Percentiles rank a stretch among this genome's conserved stretches.
phyloP scores from a whole-genome alignment of 1,140 invertebrate species.

The Wasmannia auropunctata region DNA sequence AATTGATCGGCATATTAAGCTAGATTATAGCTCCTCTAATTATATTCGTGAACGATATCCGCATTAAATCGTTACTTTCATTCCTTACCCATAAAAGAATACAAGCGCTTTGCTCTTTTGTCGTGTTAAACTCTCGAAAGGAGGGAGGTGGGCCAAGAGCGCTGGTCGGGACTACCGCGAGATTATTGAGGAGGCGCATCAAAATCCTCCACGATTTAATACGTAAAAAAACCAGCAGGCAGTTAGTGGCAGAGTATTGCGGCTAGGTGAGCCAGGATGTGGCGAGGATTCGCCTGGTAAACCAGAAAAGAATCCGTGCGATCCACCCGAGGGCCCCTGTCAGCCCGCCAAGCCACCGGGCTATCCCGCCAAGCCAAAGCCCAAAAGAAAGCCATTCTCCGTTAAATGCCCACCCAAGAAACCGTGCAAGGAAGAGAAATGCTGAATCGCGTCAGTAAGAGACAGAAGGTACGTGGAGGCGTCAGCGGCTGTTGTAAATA shows the following conservation, averaged over 20 bases:
- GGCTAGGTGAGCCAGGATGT: slow-evolving; percentile 75
- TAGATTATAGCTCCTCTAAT: background rate
- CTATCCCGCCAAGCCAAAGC: slow-evolving; percentile 74
- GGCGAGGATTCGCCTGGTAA: slow-evolving; percentile 70
- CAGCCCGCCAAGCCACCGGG: slow-evolving; percentile 72
- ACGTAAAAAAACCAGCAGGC: slow-evolving; percentile 51
- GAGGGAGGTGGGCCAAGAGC: slow-evolving; percentile 65
- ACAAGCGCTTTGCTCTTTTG: background rate
- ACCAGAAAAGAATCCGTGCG: slow-evolving; percentile 72
- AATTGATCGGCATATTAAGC: background rate
- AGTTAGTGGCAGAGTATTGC: slow-evolving; percentile 55
- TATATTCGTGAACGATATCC: background rate
- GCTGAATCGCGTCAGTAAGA: slow-evolving; percentile 61
- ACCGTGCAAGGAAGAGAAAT: slow-evolving; percentile 74
- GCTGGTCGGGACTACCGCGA: slow-evolving; percentile 25
- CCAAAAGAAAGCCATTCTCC: slow-evolving; percentile 77
- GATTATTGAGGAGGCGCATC: background rate
- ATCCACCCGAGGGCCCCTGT: slow-evolving; percentile 76
- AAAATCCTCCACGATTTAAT: slow-evolving; percentile 40
- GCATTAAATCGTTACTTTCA: slow-evolving; percentile 7
- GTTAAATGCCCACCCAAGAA: slow-evolving; percentile 78
- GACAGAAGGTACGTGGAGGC: slow-evolving; percentile 77
- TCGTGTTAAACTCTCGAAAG: slow-evolving; percentile 15
- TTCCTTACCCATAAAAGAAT: background rate
- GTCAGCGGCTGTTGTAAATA: slow-evolving; percentile 20